phyloP scores from a whole-genome alignment of 1,140 invertebrate genomes.

The Tetramorium alpestre region DNA sequence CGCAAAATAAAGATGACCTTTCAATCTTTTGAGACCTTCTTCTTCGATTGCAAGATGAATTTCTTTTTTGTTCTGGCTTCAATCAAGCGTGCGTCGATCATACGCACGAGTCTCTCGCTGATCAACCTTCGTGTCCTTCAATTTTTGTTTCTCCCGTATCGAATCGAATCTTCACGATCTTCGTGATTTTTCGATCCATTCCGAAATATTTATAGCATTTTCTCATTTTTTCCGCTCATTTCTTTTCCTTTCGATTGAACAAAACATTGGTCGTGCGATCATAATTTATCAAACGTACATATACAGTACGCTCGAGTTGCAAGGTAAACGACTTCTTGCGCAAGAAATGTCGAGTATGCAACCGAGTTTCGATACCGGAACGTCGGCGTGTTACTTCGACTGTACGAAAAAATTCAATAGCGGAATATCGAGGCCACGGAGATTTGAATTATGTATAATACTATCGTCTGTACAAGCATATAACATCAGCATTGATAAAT shows the following conservation, averaged over 20 bases:
- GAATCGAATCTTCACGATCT: constrained; percentile 1
- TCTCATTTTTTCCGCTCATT: neutral
- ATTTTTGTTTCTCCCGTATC: constrained; percentile 33
- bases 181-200: neutral
- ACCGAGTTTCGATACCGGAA: constrained; percentile 57
- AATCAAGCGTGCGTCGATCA: constrained; percentile 23
- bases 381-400: constrained; percentile 29
- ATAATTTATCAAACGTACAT: constrained; percentile 30
- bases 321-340: constrained; percentile 63
- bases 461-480: neutral
- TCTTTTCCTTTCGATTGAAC: neutral
- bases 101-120: neutral
- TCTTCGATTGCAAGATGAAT: constrained; percentile 9
- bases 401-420: constrained; percentile 44
- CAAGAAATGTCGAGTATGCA: constrained; percentile 46
- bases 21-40: constrained; percentile 33
- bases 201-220: neutral
- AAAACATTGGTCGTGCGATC: neutral
- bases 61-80: constrained; percentile 34
- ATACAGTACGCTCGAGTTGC: constrained; percentile 19
- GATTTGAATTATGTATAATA: constrained; percentile 33
- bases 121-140: constrained; percentile 27
- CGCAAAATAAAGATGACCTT: neutral
- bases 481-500: neutral
- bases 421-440: constrained; percentile 4